Percentiles rank a stretch among this genome's conserved stretches.
These are phyloP conservation scores for Oncorhynchus kisutch DNA, from an alignment of 2,113 vertebrate genomes.

Conservation along the genomic window DNA sequence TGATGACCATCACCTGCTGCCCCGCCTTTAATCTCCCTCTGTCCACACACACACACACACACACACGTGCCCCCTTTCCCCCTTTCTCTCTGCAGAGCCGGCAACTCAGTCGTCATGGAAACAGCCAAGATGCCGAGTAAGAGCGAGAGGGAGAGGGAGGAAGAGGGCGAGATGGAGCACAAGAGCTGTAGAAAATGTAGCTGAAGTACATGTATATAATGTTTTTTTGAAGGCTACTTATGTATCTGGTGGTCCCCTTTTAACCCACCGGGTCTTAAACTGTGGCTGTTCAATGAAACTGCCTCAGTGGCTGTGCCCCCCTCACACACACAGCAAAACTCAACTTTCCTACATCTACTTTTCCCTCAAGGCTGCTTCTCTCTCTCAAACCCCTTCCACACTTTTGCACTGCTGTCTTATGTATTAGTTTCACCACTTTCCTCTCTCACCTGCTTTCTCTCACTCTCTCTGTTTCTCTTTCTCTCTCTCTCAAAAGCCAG, in stretches of 20 bases:
- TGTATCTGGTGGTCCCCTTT: constrained; percentile 15
- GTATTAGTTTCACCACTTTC: not conserved
- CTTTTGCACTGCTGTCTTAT: constrained; percentile 18
- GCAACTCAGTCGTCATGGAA: constrained; percentile 70
- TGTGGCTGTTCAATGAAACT: not conserved
- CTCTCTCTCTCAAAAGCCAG: constrained; percentile 58
- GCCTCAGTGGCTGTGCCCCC: not conserved
- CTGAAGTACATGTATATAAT: constrained; percentile 59
- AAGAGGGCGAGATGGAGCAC: constrained; percentile 8
- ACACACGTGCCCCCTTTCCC: constrained; percentile 16
- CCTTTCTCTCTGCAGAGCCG: constrained; percentile 53
- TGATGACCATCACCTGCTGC: constrained; percentile 66
- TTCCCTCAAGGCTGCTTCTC: constrained; percentile 3
- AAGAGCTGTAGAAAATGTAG: constrained; percentile 51
- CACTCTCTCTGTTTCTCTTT: constrained; percentile 16
- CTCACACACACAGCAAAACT: constrained; percentile 5
- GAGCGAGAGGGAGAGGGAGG: constrained; percentile 39
- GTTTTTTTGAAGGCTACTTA: constrained; percentile 28
- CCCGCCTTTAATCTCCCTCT: constrained; percentile 17
- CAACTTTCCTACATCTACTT: not conserved
- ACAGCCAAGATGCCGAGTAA: constrained; percentile 71
- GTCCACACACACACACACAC: no score
- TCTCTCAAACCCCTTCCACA: constrained; percentile 19
- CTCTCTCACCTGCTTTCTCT: constrained; percentile 18
- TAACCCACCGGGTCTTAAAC: not conserved